phyloP scores from a whole-genome alignment of 2,888 invertebrate species.

The Chymomyza amoena region DNA sequence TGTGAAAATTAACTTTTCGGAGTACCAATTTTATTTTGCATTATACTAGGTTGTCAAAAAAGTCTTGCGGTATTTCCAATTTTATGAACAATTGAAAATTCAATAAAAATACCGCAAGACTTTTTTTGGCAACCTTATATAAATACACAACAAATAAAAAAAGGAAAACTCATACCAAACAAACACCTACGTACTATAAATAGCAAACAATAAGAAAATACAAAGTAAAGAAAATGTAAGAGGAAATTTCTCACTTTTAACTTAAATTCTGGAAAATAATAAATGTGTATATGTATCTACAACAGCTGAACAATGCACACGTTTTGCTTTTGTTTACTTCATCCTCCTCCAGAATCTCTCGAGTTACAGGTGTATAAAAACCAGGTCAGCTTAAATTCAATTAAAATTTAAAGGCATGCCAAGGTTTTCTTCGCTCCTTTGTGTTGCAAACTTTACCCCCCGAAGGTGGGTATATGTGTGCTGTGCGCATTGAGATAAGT shows the following conservation, averaged over 20 bases:
- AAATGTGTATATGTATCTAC: slow-evolving; percentile 42
- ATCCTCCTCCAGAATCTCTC: neutral
- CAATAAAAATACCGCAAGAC: no score
- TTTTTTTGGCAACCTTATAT: no score
- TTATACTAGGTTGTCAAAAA: no score
- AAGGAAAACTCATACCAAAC: neutral
- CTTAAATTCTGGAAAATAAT: slow-evolving; percentile 57
- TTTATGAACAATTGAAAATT: no score
- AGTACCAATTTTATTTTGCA: neutral
- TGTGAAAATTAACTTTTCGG: slow-evolving; percentile 54
- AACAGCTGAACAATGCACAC: slow-evolving; percentile 32
- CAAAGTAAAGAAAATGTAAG: slow-evolving; percentile 37
- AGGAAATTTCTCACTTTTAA: slow-evolving; percentile 48
- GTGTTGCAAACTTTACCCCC: neutral
- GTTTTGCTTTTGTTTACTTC: neutral
- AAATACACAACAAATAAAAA: neutral
- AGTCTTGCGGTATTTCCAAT: no score
- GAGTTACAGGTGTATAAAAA: neutral
- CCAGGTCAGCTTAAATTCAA: slow-evolving; percentile 25
- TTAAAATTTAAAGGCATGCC: slow-evolving; percentile 32
- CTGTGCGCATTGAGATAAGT: no score
- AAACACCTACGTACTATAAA: neutral
- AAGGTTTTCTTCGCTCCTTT: neutral
- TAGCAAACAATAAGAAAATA: neutral
- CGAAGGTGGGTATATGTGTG: neutral